Conservation (phyloP, 2,113 vertebrate species). For the Myiagra hebetior region DNA sequence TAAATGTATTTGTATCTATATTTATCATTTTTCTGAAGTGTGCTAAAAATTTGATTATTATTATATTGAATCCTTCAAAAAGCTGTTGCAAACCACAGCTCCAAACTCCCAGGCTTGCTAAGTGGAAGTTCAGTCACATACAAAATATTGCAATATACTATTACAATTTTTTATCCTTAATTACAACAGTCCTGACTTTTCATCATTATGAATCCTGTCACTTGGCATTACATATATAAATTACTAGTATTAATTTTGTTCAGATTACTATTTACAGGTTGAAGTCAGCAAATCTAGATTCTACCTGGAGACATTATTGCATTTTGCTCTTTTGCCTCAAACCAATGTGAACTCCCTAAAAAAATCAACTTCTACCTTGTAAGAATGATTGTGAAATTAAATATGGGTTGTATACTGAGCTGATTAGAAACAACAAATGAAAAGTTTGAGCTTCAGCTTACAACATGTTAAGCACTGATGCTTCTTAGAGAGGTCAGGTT, state of each 20-base stretch:
- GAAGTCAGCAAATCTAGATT: not conserved
- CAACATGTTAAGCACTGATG: not conserved
- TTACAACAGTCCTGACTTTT: not conserved
- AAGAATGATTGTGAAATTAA: not conserved
- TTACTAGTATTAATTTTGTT: not conserved
- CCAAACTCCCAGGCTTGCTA: not conserved
- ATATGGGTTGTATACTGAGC: not conserved
- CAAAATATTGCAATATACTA: constrained; percentile 26
- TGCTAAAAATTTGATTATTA: constrained; percentile 18
- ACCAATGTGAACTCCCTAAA: not conserved
- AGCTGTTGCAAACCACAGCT: not conserved
- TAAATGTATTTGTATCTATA: not conserved
- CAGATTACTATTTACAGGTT: not conserved
- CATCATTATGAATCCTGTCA: not conserved
- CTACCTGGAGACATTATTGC: not conserved
- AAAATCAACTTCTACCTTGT: not conserved
- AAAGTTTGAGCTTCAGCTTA: not conserved
- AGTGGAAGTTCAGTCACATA: not conserved
- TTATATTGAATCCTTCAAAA: constrained; percentile 17
- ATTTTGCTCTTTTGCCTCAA: not conserved
- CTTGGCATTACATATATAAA: not conserved
- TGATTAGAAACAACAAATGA: not conserved
- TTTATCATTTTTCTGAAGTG: not conserved
- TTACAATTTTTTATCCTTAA: not conserved
- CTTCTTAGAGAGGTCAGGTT: not conserved